Percentiles rank a stretch among this genome's conserved stretches.
phyloP scores from a whole-genome alignment of 2,113 vertebrate species.

The Gulo gulo region DNA sequence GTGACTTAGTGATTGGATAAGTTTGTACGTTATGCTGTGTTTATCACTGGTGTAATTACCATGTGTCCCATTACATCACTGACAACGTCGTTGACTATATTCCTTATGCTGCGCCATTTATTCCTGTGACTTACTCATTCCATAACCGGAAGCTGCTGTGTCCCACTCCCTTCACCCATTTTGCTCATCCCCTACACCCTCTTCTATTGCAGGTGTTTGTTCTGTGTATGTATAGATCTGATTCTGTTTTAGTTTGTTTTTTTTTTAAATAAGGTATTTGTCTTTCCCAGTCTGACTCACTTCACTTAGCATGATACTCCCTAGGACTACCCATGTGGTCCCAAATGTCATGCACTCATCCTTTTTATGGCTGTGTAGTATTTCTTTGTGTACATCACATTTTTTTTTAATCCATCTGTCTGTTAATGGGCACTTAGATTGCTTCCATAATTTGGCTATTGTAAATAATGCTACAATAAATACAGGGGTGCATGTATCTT shows the following conservation, averaged over 20 bases:
- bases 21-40: not conserved
- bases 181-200: not conserved
- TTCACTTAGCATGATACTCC: not conserved
- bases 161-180: not conserved
- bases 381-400: not conserved
- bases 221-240: not conserved
- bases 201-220: not conserved
- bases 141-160: not conserved
- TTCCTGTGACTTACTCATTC: not conserved
- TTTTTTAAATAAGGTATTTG: not conserved
- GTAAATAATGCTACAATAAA: not conserved
- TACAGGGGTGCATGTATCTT: not conserved
- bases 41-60: not conserved
- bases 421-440: not conserved
- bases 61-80: not conserved
- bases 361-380: not conserved
- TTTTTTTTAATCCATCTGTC: not conserved
- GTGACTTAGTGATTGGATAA: not conserved
- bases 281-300: not conserved
- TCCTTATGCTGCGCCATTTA: not conserved
- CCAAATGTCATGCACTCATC: not conserved
- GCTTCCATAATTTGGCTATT: not conserved
- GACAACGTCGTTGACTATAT: not conserved
- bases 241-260: not conserved
- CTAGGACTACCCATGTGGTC: not conserved